Base-by-base conservation (phyloP, 2,113 vertebrate genomes). In the Callipepla californica region DNA sequence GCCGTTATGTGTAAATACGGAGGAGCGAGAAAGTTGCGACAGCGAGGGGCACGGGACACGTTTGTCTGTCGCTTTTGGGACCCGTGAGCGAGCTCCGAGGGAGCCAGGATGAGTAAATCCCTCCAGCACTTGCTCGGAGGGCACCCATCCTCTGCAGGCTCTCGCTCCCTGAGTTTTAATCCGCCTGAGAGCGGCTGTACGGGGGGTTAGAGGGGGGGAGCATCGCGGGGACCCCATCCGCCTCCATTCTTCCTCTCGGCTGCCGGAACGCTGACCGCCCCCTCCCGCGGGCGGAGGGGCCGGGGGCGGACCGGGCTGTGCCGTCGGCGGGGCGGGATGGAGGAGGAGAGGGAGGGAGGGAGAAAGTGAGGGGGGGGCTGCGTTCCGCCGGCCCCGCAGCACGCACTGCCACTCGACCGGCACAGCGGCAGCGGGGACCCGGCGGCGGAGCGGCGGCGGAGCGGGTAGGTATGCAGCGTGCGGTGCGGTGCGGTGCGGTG, bases 1-100 rank as follows among this genome's bases (percentile, higher is more conserved):
- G 5, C 50, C 38, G 36, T 10, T 10, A 8, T 0, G 4, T 3
- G 26, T 13, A 3, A 34, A 4, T 0, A 7, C 0, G 11, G 1
- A 0, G 1, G 19, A 26, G 6, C 1, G 10, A 8, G 2, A 9
- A 45, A 78, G 30, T 22, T 23, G 30, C 5, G 8, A 18, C 2
- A 8, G 7, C 36, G 7, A 11, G 32, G 13, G 50, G 8, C 25
- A 17, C 6, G 6, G 5, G 26, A 36, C 26, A 8, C 14, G 47
- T 10, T 8, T 6, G 7, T 5, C 19, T 9, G 8, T 30, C 4
- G 25, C 21, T 28, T 74, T 6, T 26, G 11, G 4, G 28, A 38
- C 36, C 74, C 19, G 40, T 11, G 50, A 47, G 1, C 1, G 30
- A 38, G 16, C 19, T 42, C 28, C 59, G 8, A 19, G n/a, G 32